Evolutionary conservation across 2,113 vertebrate genomes (phyloP).

Genomic region (Planiliza haematocheilus): DNA sequence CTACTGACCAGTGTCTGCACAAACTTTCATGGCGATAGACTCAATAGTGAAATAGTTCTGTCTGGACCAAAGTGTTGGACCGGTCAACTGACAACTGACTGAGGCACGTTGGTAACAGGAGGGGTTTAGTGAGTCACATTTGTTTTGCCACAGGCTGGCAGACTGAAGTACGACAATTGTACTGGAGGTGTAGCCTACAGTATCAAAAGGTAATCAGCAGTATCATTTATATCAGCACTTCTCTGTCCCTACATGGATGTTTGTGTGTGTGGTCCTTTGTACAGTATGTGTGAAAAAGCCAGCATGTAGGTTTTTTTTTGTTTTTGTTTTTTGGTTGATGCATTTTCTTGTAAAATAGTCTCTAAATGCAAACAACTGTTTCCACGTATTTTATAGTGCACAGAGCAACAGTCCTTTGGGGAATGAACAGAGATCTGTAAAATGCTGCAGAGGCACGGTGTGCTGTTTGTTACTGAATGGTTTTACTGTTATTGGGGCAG

Average conservation of each 20-base stretch:
- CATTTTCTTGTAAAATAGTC: conserved; percentile 61
- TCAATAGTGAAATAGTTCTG: no score
- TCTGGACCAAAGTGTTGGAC: no score
- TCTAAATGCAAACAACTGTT: conserved; percentile 76
- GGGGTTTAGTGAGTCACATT: no score
- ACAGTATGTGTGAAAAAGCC: conserved; percentile 15
- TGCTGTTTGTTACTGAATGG: conserved; percentile 55
- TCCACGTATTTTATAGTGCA: conserved; percentile 72
- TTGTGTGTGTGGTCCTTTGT: conserved; percentile 35
- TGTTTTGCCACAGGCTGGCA: no score
- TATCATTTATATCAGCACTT: conserved; percentile 3
- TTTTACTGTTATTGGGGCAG: conserved; percentile 42
- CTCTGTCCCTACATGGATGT: not conserved
- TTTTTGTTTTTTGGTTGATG: conserved; percentile 46
- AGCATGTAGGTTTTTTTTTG: conserved; percentile 23
- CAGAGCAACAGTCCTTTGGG: conserved; percentile 63
- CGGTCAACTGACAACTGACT: no score
- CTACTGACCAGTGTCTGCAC: no score
- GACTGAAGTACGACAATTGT: no score
- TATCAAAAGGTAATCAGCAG: not conserved
- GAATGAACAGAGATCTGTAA: conserved; percentile 69
- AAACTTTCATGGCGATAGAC: no score
- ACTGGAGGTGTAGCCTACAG: no score
- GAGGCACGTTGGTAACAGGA: no score
- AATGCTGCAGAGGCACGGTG: conserved; percentile 36